Percentiles rank a stretch among this genome's conserved stretches.
Evolutionary conservation across 2,797 vertebrate species (phyloP).

Genomic region (Rallus crepitans): DNA sequence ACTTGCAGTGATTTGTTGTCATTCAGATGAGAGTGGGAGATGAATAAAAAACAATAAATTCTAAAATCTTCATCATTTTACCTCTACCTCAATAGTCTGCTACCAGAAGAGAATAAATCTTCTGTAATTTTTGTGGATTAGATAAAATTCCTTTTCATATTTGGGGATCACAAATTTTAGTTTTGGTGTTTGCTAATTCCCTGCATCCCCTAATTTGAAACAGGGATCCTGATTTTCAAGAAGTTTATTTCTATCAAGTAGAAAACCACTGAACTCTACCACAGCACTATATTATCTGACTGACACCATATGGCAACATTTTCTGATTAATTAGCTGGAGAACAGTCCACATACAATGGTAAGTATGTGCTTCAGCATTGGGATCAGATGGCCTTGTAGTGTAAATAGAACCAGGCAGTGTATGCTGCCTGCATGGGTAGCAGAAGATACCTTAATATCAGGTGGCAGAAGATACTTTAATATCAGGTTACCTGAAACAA

Average conservation of each 20-base stretch:
- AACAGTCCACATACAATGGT: background rate
- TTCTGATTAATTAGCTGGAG: background rate
- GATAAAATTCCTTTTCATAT: background rate
- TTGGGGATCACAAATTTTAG: background rate
- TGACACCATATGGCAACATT: background rate
- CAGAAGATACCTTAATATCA: background rate
- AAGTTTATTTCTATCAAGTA: background rate
- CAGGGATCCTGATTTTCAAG: background rate
- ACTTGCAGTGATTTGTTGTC: background rate
- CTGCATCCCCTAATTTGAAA: background rate
- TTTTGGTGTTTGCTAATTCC: background rate
- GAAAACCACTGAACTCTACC: background rate
- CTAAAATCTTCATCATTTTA: background rate
- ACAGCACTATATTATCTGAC: background rate
- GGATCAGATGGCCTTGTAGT: background rate
- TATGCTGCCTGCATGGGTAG: background rate
- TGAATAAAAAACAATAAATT: background rate
- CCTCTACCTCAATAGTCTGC: background rate
- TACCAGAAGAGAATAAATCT: background rate
- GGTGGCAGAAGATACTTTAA: background rate
- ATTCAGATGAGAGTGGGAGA: background rate
- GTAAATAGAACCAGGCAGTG: background rate
- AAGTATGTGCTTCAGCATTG: background rate
- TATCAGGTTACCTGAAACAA: background rate
- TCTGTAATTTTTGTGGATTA: background rate